Evolutionary conservation across 2,797 vertebrate genomes (phyloP).

Genomic region (Smutsia temminckii): DNA sequence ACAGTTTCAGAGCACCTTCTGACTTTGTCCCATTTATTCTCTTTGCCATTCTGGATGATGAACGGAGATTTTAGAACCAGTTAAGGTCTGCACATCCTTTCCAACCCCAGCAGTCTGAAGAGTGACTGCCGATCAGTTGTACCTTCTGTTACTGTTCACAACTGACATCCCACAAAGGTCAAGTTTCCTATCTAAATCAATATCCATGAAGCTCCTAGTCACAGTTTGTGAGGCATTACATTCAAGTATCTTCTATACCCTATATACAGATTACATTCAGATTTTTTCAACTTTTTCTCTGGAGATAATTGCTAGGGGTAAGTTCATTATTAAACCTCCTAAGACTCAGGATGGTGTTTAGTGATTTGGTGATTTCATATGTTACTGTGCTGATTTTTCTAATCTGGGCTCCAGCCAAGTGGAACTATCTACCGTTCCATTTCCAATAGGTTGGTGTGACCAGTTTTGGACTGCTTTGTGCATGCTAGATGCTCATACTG

Average conservation of each 20-base stretch:
- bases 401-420: neutral
- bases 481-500: accelerated
- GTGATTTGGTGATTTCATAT: neutral
- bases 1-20: neutral
- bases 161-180: neutral
- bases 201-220: neutral
- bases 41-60: neutral
- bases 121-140: neutral
- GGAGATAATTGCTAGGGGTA: slow-evolving; percentile 1
- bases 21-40: neutral
- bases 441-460: neutral
- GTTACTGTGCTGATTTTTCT: neutral
- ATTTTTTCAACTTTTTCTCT: neutral
- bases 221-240: neutral
- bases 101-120: neutral
- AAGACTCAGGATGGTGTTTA: neutral
- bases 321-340: neutral
- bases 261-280: neutral
- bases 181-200: neutral
- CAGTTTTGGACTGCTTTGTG: neutral
- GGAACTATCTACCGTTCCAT: neutral
- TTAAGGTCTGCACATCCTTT: neutral
- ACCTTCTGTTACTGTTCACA: neutral
- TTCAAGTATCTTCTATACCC: neutral
- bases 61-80: neutral